Evolutionary conservation across 2,888 invertebrate genomes (phyloP).

Genomic region (Pseudococcus longispinus): DNA sequence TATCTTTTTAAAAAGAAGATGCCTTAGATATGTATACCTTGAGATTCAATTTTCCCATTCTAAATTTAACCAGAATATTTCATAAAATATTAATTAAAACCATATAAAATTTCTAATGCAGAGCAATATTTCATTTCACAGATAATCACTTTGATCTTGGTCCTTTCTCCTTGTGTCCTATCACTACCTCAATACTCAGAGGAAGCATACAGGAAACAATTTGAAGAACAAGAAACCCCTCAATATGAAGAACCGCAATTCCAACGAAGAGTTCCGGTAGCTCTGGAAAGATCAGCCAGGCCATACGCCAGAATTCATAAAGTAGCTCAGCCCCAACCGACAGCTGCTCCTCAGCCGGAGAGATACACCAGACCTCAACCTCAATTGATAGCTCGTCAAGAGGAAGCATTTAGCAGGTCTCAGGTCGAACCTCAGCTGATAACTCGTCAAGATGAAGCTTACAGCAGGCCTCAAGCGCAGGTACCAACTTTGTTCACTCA

Average conservation of each 20-base stretch:
- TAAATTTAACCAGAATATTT: not conserved
- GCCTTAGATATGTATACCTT: no score
- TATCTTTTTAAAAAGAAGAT: not conserved
- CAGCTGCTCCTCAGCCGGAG: slow-evolving; percentile 4
- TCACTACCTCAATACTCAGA: slow-evolving; percentile 29
- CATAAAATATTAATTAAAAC: not conserved
- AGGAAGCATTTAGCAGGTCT: not conserved
- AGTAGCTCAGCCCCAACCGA: slow-evolving; percentile 13
- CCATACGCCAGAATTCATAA: not conserved
- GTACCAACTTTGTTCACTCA: not conserved
- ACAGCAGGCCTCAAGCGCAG: slow-evolving; percentile 8
- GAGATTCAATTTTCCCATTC: not conserved
- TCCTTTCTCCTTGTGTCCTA: not conserved
- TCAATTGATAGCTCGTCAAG: slow-evolving; percentile 11
- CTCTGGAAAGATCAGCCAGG: not conserved
- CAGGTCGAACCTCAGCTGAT: slow-evolving; percentile 4
- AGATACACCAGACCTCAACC: not conserved
- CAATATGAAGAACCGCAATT: not conserved
- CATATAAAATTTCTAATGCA: not conserved
- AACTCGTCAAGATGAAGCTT: not conserved
- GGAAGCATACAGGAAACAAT: not conserved
- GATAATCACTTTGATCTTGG: not conserved
- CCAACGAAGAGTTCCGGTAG: slow-evolving; percentile 18
- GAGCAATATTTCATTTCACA: not conserved
- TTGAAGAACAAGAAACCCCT: not conserved